phyloP scores from a whole-genome alignment of 2,797 vertebrate species.

The Coendou prehensilis region DNA sequence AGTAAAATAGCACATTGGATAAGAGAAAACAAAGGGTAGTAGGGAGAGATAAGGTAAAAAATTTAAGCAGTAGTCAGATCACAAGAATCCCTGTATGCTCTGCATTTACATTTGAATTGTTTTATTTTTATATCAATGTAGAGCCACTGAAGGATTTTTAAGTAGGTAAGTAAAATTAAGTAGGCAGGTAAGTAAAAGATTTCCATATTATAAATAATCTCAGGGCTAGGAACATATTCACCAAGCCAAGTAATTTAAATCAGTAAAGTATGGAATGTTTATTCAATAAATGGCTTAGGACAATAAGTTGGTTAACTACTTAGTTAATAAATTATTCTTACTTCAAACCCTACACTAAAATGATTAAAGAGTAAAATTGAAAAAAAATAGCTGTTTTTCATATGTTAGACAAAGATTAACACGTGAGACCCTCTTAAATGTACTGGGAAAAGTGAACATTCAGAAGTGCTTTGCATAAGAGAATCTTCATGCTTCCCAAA shows the following conservation, averaged over 20 bases:
- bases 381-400: slow-evolving; percentile 4
- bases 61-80: background rate
- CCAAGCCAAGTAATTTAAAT: background rate
- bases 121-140: slow-evolving; percentile 5
- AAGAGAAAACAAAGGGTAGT: background rate
- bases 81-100: background rate
- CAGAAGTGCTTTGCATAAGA: slow-evolving; percentile 15
- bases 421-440: background rate
- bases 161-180: background rate
- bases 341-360: background rate
- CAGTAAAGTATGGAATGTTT: background rate
- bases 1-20: background rate
- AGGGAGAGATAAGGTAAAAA: background rate
- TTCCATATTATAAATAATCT: slow-evolving; percentile 12
- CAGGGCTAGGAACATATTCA: slow-evolving; percentile 25
- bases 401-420: background rate
- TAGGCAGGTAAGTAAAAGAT: slow-evolving; percentile 1
- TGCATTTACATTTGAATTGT: slow-evolving; percentile 18
- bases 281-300: background rate
- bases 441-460: background rate
- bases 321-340: slow-evolving; percentile 35
- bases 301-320: background rate
- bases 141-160: background rate
- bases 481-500: background rate
- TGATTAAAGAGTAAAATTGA: slow-evolving; percentile 8